These are phyloP conservation scores for Chrysaora quinquecirrha DNA, from an alignment of 30 jellyfish, hydroid and myxozoan genomes.

Conservation along the genomic window DNA sequence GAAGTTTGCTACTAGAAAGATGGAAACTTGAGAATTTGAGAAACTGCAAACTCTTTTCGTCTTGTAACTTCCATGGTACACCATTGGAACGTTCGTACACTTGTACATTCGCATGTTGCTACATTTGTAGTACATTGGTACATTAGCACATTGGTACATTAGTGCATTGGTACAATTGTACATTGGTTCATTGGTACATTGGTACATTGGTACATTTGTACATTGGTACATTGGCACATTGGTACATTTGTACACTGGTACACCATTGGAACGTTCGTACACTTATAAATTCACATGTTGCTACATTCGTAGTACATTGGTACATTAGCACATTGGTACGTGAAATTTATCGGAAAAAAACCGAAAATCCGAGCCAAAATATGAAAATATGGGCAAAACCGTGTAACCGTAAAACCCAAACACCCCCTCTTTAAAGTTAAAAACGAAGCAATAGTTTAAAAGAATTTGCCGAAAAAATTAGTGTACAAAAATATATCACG, in stretches of 20 bases:
- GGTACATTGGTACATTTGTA: neutral
- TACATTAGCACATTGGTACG: neutral
- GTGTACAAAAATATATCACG: too few relatives aligned
- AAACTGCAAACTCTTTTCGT: too few relatives aligned
- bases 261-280: neutral
- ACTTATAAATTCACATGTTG: neutral
- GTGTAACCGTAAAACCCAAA: too few relatives aligned
- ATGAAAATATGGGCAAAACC: too few relatives aligned
- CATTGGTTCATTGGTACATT: neutral
- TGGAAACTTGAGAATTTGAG: too few relatives aligned
- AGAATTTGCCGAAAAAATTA: too few relatives aligned
- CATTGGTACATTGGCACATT: neutral
- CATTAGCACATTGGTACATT: neutral
- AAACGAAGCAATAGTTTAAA: too few relatives aligned
- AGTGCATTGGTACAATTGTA: neutral
- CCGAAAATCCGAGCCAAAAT: too few relatives aligned
- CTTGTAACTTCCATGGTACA: too few relatives aligned
- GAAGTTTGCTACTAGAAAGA: too few relatives aligned
- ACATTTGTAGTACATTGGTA: neutral
- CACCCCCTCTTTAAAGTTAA: too few relatives aligned
- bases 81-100: neutral
- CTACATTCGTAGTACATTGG: neutral
- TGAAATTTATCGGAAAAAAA: too few relatives aligned
- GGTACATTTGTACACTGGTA: neutral
- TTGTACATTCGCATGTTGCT: neutral